Evolutionary conservation across 2,888 invertebrate species (phyloP), one percentile per base, ranked within the genome.

Genomic region (Smittia aterrima): DNA sequence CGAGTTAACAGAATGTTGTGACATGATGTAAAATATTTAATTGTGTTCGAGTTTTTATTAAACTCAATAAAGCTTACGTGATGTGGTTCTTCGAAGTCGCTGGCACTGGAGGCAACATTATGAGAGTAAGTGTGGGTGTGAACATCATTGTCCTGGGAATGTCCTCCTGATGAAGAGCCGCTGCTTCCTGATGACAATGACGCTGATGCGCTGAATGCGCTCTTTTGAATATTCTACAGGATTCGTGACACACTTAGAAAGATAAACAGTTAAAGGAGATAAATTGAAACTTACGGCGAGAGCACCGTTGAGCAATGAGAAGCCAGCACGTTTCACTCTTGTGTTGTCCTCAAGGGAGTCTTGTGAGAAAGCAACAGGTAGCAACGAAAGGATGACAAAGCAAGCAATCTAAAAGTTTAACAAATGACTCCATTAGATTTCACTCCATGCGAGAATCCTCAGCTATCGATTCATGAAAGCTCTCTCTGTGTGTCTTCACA

Each of bases 141-240:
- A n/a, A n/a, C 62, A 20, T 71, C 3, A n/a, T 16, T 11, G 13
- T 58, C 68, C 24, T 54, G 22, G 41, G 76, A 64, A 58, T 76
- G 47, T 76, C 76, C 40, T 75, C 62, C 66, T 74, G 74, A 47
- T 38, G 77, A 77, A 62, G 77, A 77, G 20, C 78, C 77, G 76
- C 81, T 80, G 70, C 75, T 75, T 38, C 81, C 81, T 1, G 81
- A 80, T n/a, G 82, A 82, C 75, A 82, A 78, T n/a, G 81, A 80
- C 1, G 83, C 83, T 7, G 83, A 83, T 20, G 83, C 83, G 25
- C 74, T 47, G 66, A 74, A 74, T 25, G 66, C 66, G 22, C 47
- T 74, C 66, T 74, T 74, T 66, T 74, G 74, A 64, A 74, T 20
- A 16, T 20, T 24, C 72, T 72, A 11, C 47, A 3, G 47, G 2